A percentile compares a stretch with the other conserved stretches of the same genome.
These are phyloP conservation scores for Sitta carolinensis DNA, from an alignment of 2,797 vertebrate genomes.

Conservation along the genomic window DNA sequence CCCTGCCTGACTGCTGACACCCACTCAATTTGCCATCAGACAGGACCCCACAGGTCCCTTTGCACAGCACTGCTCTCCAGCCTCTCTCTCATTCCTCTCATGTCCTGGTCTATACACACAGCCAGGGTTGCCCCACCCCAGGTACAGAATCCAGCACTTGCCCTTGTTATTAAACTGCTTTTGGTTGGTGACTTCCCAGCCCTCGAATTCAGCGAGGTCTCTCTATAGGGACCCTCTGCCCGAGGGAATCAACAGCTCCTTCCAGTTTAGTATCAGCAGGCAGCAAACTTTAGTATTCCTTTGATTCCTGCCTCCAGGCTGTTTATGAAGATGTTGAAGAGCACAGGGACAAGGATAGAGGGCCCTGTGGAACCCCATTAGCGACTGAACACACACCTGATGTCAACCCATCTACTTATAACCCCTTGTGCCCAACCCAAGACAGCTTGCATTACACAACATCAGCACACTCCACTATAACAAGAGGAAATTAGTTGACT, in stretches of 20 bases:
- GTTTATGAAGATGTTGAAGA: not conserved
- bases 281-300: not conserved
- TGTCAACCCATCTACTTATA: not conserved
- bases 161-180: not conserved
- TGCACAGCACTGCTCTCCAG: not conserved
- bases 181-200: not conserved
- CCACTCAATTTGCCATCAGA: not conserved
- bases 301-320: not conserved
- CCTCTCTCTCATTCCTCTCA: not conserved
- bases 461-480: not conserved
- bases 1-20: not conserved
- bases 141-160: not conserved
- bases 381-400: not conserved
- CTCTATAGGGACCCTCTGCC: not conserved
- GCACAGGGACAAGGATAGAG: not conserved
- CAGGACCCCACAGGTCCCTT: not conserved
- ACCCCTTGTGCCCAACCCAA: not conserved
- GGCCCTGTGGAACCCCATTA: not conserved
- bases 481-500: not conserved
- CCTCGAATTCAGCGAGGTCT: not conserved
- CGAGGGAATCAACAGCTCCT: not conserved
- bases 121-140: not conserved
- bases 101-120: not conserved
- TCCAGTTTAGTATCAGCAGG: fast-evolving
- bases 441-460: not conserved